Conservation (phyloP, 2,113 vertebrate genomes). For the Gobius niger region DNA sequence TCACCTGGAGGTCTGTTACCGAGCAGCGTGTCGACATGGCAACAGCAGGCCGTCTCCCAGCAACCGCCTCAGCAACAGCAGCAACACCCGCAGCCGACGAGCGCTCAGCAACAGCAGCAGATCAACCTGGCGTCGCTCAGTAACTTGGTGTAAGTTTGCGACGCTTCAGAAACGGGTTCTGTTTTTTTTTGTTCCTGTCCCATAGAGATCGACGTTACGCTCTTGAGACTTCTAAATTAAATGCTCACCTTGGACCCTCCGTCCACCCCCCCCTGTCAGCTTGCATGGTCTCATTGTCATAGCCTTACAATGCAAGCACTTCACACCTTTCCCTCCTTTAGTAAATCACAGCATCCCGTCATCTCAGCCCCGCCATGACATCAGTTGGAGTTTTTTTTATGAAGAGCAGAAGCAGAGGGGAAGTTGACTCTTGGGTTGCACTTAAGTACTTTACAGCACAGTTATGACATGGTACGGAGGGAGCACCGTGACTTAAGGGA, state of each 20-base stretch:
- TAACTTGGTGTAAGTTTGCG: conserved; percentile 89
- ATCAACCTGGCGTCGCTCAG: conserved; percentile 89
- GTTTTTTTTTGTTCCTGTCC: background rate
- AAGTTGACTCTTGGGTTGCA: background rate
- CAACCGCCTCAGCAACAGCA: conserved; percentile 79
- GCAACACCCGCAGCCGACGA: conserved; percentile 60
- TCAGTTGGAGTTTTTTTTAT: conserved; percentile 35
- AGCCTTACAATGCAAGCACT: conserved; percentile 48
- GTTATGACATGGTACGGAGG: too few relatives aligned
- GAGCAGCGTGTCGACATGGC: conserved; percentile 89
- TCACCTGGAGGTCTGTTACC: conserved; percentile 87
- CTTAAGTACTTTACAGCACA: too few relatives aligned
- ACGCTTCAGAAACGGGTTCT: conserved; percentile 3
- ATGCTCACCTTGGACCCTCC: conserved; percentile 14
- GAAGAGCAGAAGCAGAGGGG: background rate
- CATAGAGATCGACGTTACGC: background rate
- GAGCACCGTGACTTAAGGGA: too few relatives aligned
- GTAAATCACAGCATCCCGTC: conserved; percentile 62
- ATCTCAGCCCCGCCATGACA: conserved; percentile 61
- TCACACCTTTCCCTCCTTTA: conserved; percentile 41
- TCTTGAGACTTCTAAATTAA: background rate
- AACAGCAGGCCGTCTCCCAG: conserved; percentile 85
- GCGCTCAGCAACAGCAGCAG: conserved; percentile 79
- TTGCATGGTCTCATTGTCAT: conserved; percentile 65
- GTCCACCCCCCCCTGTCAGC: conserved; percentile 35